Evolutionary conservation across 2,113 vertebrate genomes (phyloP).

Genomic region (human): DNA sequence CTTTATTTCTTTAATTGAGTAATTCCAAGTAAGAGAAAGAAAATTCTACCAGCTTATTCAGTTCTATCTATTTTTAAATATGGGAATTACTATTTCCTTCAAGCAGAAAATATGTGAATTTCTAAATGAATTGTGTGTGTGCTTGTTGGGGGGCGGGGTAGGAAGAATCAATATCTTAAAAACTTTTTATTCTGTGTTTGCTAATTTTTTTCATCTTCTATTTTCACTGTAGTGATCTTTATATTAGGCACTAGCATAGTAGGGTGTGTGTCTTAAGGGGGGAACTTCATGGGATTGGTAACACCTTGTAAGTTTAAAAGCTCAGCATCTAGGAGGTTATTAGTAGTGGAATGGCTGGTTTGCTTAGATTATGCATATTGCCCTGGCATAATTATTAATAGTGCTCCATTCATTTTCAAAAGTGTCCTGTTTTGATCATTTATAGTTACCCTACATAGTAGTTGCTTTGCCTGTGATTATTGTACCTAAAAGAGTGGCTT

Average conservation of each 20-base stretch:
- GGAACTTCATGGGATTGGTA: neutral
- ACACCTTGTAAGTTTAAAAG: neutral
- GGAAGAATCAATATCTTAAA: neutral
- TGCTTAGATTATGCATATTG: neutral
- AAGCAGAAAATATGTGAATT: neutral
- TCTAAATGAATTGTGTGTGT: conserved; percentile 1
- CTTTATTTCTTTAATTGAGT: conserved; percentile 33
- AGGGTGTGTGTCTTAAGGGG: neutral
- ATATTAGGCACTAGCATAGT: neutral
- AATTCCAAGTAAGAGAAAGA: conserved; percentile 40
- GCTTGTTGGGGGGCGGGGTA: neutral
- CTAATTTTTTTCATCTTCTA: neutral
- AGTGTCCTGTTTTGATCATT: neutral
- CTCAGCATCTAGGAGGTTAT: neutral
- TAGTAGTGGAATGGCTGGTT: neutral
- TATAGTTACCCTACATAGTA: neutral
- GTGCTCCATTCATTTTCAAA: neutral
- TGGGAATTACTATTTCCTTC: neutral
- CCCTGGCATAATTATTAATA: neutral
- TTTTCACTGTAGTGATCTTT: neutral
- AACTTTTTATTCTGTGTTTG: neutral
- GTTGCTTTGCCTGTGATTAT: neutral
- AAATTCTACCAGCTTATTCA: neutral
- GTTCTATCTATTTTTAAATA: conserved; percentile 24
- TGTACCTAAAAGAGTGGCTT: neutral